Conservation (phyloP, 2,888 invertebrate genomes). For the Brenthis hecate region DNA sequence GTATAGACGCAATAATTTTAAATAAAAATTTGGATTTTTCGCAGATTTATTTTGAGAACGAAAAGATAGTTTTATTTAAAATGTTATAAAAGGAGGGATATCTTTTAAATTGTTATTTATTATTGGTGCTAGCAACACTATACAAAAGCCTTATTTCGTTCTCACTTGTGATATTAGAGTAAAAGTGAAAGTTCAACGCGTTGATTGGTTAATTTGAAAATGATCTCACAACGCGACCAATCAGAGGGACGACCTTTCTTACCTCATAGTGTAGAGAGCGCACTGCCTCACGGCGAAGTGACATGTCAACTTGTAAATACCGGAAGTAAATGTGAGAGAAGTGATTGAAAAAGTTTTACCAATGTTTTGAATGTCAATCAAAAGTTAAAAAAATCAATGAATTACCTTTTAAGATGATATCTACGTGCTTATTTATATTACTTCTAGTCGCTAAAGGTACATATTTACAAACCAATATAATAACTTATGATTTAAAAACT, state of each 20-base stretch:
- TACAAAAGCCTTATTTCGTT: conserved; percentile 32
- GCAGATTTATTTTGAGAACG: too few species aligned
- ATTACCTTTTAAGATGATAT: conserved; percentile 54
- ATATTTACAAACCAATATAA: background rate
- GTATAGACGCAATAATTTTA: too few species aligned
- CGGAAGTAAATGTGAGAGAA: conserved; percentile 47
- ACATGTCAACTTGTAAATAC: conserved; percentile 51
- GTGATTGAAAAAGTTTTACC: conserved; percentile 42
- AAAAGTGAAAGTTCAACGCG: conserved; percentile 59
- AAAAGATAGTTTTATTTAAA: too few species aligned
- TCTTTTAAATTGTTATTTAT: conserved; percentile 7
- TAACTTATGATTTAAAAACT: conserved; percentile 47
- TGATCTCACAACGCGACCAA: conserved; percentile 44
- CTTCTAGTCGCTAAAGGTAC: conserved; percentile 58
- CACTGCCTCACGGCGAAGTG: conserved; percentile 34
- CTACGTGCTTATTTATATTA: conserved; percentile 55
- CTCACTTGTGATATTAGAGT: conserved; percentile 31
- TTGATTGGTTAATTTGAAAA: conserved; percentile 49
- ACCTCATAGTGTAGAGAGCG: conserved; percentile 27
- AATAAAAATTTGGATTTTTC: too few species aligned
- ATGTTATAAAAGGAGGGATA: too few species aligned
- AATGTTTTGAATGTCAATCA: conserved; percentile 50
- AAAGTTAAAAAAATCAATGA: conserved; percentile 47
- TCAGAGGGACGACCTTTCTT: conserved; percentile 46
- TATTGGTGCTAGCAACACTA: conserved; percentile 36